A percentile compares a stretch with the other conserved stretches of the same genome.
phyloP scores from a whole-genome alignment of 2,797 vertebrate species.

The Clarias pachynema region DNA sequence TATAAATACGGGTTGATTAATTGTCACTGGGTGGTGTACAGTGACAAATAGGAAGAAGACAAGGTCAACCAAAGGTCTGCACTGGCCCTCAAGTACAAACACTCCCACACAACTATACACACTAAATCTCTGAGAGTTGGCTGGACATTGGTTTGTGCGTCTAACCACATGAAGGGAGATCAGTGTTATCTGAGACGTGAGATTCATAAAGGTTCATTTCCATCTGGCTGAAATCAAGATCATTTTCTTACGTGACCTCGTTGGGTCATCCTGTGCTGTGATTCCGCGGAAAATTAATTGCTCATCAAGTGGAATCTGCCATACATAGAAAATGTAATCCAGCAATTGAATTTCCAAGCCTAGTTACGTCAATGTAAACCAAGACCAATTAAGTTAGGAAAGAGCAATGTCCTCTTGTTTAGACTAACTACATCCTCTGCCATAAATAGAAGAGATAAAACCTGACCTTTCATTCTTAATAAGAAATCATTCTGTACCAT shows the following conservation, averaged over 20 bases:
- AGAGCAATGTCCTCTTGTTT: background rate
- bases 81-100: background rate
- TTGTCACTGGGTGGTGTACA: slow-evolving; percentile 11
- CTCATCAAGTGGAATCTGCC: slow-evolving; percentile 11
- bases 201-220: slow-evolving; percentile 21
- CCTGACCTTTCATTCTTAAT: slow-evolving; percentile 15
- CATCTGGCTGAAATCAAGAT: background rate
- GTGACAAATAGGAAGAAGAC: slow-evolving; percentile 25
- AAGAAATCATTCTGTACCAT: background rate
- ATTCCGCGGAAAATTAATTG: slow-evolving; percentile 21
- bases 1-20: slow-evolving; percentile 25
- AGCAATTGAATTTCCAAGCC: slow-evolving; percentile 24
- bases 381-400: slow-evolving; percentile 31
- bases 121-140: background rate
- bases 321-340: slow-evolving; percentile 29
- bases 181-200: background rate
- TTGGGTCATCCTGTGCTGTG: slow-evolving; percentile 15
- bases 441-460: slow-evolving; percentile 17
- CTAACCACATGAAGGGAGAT: background rate
- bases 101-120: background rate
- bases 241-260: slow-evolving; percentile 24
- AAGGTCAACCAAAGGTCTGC: slow-evolving; percentile 15
- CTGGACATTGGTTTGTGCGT: background rate
- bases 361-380: slow-evolving; percentile 43
- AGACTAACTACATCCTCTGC: background rate